These are phyloP conservation scores for Ectemnius continuus DNA, from an alignment of 2,888 invertebrate species.

Conservation along the genomic window DNA sequence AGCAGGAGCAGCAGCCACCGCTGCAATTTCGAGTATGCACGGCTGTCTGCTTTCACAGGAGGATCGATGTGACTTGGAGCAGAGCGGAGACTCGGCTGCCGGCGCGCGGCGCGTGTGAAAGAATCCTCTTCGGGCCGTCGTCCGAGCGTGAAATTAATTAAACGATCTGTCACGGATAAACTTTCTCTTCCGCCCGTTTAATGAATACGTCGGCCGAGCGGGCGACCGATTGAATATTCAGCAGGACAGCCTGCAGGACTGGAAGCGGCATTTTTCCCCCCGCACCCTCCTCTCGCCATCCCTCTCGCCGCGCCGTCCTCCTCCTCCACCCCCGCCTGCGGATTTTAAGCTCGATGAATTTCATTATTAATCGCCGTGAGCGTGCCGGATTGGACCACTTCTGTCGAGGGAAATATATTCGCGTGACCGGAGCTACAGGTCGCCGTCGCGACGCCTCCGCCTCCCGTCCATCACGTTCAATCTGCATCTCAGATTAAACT, in stretches of 20 bases:
- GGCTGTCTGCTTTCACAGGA: too few relatives aligned
- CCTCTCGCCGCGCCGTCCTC: too few relatives aligned
- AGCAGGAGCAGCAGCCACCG: too few relatives aligned
- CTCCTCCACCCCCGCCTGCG: background rate
- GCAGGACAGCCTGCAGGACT: slow-evolving; percentile 11
- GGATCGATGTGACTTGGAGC: too few relatives aligned
- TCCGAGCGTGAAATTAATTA: slow-evolving; percentile 52
- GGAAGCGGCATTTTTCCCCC: slow-evolving; percentile 17
- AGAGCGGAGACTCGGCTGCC: too few relatives aligned
- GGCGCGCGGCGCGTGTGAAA: background rate
- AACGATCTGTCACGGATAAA: slow-evolving; percentile 48
- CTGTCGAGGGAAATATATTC: too few relatives aligned
- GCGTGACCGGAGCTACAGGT: too few relatives aligned
- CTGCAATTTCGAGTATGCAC: too few relatives aligned
- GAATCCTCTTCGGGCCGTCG: slow-evolving; percentile 32
- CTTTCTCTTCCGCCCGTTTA: slow-evolving; percentile 38
- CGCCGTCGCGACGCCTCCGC: too few relatives aligned
- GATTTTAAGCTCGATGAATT: slow-evolving; percentile 9
- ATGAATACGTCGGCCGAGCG: slow-evolving; percentile 35
- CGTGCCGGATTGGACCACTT: background rate
- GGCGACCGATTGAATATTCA: slow-evolving; percentile 38
- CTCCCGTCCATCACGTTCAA: too few relatives aligned
- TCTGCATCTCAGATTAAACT: too few relatives aligned
- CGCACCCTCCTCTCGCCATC: too few relatives aligned
- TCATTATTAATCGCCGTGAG: slow-evolving; percentile 5